Conservation (phyloP, 1,140 invertebrate genomes). For the Drosophila sechellia region DNA sequence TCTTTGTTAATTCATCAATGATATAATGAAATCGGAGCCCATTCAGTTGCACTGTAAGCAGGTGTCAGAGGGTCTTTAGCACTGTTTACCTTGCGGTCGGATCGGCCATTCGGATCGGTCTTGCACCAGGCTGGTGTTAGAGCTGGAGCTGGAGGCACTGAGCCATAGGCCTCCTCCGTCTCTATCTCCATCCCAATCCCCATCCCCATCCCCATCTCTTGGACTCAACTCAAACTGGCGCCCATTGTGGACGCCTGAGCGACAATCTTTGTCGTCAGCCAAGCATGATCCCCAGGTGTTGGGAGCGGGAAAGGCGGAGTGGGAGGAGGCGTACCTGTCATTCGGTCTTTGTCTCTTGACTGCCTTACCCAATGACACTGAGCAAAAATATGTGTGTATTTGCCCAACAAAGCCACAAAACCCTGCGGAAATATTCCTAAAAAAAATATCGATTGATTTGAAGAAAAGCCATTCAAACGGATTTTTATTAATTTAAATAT, state of each 20-base stretch:
- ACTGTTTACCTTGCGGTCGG: slow-evolving; percentile 34
- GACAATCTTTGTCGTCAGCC: slow-evolving; percentile 72
- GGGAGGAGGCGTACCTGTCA: slow-evolving; percentile 20
- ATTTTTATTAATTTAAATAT: no score
- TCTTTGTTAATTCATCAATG: background rate
- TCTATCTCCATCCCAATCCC: background rate
- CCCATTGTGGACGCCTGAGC: slow-evolving; percentile 70
- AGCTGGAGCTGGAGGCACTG: slow-evolving; percentile 1
- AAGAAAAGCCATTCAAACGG: no score
- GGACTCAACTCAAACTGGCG: slow-evolving; percentile 40
- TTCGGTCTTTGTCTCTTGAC: slow-evolving; percentile 23
- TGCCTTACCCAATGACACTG: slow-evolving; percentile 14
- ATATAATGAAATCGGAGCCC: background rate
- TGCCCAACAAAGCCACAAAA: no score
- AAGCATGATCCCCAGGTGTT: slow-evolving; percentile 41
- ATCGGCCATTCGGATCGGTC: background rate
- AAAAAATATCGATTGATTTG: no score
- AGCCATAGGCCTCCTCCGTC: slow-evolving; percentile 41
- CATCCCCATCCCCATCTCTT: background rate
- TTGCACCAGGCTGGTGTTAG: background rate
- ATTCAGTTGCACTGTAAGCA: slow-evolving; percentile 5
- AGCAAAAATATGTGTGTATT: background rate
- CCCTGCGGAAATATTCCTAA: no score
- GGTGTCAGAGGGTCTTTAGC: slow-evolving; percentile 23
- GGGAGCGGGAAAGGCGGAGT: background rate